Evolutionary conservation across 2,113 vertebrate genomes (phyloP).

Genomic region (Pteropus alecto): DNA sequence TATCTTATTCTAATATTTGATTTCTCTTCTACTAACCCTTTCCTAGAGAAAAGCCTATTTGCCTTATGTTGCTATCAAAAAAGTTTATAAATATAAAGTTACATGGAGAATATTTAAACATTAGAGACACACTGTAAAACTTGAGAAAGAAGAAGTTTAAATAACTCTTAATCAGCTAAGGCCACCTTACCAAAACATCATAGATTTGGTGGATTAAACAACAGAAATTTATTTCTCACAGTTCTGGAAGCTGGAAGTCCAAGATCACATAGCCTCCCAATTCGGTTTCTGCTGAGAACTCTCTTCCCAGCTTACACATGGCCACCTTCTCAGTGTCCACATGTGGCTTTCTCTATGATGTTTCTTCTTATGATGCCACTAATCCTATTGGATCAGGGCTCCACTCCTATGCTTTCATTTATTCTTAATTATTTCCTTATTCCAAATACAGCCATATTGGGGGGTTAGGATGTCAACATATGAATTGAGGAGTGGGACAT

Average conservation of each 20-base stretch:
- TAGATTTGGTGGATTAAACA: neutral
- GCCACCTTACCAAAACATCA: neutral
- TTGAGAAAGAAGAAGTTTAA: neutral
- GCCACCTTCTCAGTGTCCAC: neutral
- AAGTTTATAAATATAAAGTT: neutral
- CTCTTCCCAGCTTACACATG: neutral
- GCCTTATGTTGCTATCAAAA: neutral
- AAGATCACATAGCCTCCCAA: neutral
- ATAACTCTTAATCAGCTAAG: neutral
- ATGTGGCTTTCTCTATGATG: neutral
- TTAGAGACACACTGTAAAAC: neutral
- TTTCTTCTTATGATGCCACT: neutral
- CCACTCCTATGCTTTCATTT: neutral
- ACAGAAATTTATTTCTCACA: neutral
- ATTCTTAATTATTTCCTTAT: neutral
- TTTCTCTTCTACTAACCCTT: neutral
- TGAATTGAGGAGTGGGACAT: rapidly evolving
- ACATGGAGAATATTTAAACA: neutral
- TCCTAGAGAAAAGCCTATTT: neutral
- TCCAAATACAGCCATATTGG: neutral
- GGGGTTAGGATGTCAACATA: neutral
- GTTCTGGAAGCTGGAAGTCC: neutral
- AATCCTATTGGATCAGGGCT: neutral
- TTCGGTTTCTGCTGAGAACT: no score
- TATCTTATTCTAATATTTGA: neutral